Evolutionary conservation across 37 sponge, comb jelly and placozoan species (phyloP).

Genomic region (Agelas oroides): DNA sequence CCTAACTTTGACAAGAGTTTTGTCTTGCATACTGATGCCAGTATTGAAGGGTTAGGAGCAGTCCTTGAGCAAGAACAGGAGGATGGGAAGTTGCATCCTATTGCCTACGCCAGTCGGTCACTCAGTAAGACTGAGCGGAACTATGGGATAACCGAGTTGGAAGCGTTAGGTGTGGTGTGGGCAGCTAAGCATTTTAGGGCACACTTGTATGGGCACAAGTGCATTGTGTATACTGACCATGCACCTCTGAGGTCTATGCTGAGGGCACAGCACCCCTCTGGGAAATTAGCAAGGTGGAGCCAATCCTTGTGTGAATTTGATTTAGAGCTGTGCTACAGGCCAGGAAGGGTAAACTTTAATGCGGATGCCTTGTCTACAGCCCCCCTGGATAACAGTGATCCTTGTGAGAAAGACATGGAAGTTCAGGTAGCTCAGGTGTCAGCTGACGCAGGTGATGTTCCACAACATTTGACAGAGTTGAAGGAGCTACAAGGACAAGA

Average conservation of each 20-base stretch:
- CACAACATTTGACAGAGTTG: neutral
- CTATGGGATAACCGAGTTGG: constrained; percentile 61
- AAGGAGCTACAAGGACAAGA: neutral
- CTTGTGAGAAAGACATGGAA: neutral
- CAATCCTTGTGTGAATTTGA: constrained; percentile 26
- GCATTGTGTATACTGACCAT: constrained; percentile 52
- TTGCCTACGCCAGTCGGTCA: constrained; percentile 61
- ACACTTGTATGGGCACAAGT: constrained; percentile 47
- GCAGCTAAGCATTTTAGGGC: constrained; percentile 39
- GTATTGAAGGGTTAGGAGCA: constrained; percentile 27
- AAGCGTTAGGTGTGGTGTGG: constrained; percentile 63
- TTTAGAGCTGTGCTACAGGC: constrained; percentile 10
- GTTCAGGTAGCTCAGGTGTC: neutral
- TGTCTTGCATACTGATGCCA: constrained; percentile 53
- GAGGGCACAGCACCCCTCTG: constrained; percentile 12
- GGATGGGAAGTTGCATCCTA: constrained; percentile 20
- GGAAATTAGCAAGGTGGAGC: constrained; percentile 19
- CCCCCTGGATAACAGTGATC: neutral
- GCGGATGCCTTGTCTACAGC: neutral
- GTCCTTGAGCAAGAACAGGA: constrained; percentile 37
- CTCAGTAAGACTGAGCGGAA: constrained; percentile 27
- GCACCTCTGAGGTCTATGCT: constrained; percentile 26
- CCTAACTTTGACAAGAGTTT: constrained; percentile 49
- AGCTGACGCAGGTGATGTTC: neutral
- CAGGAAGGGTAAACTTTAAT: neutral